phyloP scores from a whole-genome alignment of 1,140 invertebrate species.

The Zaprionus lachaisei region DNA sequence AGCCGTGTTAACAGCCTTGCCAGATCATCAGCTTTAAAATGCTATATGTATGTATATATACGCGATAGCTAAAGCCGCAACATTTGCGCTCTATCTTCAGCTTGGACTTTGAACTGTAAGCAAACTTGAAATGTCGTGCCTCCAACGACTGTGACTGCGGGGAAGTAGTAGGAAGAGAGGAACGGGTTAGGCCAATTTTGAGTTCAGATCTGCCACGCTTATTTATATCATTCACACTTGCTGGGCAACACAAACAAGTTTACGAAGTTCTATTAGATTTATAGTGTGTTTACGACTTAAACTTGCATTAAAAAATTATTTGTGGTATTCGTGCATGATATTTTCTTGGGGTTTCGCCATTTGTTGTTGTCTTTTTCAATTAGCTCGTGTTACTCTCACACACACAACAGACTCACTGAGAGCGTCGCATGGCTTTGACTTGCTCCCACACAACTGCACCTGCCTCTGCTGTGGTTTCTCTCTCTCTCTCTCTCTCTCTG shows the following conservation, averaged over 20 bases:
- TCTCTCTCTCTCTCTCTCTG: no score
- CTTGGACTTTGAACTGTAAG: slow-evolving; percentile 47
- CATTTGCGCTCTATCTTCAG: slow-evolving; percentile 8
- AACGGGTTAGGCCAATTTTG: slow-evolving; percentile 29
- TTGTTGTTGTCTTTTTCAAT: slow-evolving; percentile 52
- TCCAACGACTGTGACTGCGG: neutral
- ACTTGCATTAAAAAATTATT: slow-evolving; percentile 9
- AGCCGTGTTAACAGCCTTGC: slow-evolving; percentile 28
- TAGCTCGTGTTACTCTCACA: slow-evolving; percentile 24
- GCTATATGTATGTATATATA: neutral
- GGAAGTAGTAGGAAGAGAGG: neutral
- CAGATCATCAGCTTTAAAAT: slow-evolving; percentile 12
- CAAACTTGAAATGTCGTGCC: slow-evolving; percentile 37
- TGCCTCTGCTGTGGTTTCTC: slow-evolving; percentile 31
- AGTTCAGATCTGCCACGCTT: slow-evolving; percentile 10
- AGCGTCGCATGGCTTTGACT: neutral
- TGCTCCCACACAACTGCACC: slow-evolving; percentile 46
- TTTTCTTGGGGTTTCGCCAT: slow-evolving; percentile 25
- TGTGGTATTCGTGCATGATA: slow-evolving; percentile 31
- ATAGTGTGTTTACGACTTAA: neutral
- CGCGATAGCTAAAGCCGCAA: neutral
- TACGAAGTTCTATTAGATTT: neutral
- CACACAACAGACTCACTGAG: neutral
- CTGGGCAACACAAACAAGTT: neutral
- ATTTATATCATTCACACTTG: slow-evolving; percentile 31